Base-by-base conservation (phyloP, 2,113 vertebrate genomes). In the Mustelus asterias region DNA sequence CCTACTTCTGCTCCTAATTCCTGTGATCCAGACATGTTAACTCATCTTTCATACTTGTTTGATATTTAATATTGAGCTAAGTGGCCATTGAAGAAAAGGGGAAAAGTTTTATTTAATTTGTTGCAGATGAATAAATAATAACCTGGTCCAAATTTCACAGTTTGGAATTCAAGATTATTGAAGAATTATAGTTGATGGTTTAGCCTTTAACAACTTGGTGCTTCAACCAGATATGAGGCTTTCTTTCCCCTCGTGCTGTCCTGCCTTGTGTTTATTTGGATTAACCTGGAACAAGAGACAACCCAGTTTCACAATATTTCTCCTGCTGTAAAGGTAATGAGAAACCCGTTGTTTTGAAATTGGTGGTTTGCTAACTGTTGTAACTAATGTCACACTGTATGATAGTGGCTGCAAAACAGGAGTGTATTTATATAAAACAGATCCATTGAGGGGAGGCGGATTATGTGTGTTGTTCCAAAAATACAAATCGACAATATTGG, bases 211-310 rank as follows among this genome's bases (percentile, higher is more conserved):
- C 80, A 70, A 29, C 63, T 96, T 96, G 60, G 89, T 72, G 13
- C 96, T 85, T 90, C 67, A 95, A 96, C 67, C 96, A 99, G 99
- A 96, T 98, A 98, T 92, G 99, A 99, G 97, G 99, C 99, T 96
- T 97, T 99, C 48, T 99, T 99, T 95, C 98, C 98, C 0, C 97
- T 98, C 18, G 98, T 97, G 5, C 96, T 99, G 88, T 98, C 98
- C 60, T 98, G 98, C 96, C 97, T 99, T 97, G 98, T 99, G 99
- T 98, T 98, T 97, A 97, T 96, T 9, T 99, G 99, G 99, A 98
- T 99, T 97, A 97, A 97, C 95, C 97, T 99, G 96, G 99, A 99
- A 85, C 98, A 99, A 97, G 98, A 98, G 97, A 98, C 98, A 7
- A 96, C 98, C 93, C 97, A 98, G 9, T 96, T 97, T 16, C 97